A percentile compares a stretch with the other conserved stretches of the same genome.
phyloP scores from a whole-genome alignment of 1,140 invertebrate species.

The Drosophila baimaii region DNA sequence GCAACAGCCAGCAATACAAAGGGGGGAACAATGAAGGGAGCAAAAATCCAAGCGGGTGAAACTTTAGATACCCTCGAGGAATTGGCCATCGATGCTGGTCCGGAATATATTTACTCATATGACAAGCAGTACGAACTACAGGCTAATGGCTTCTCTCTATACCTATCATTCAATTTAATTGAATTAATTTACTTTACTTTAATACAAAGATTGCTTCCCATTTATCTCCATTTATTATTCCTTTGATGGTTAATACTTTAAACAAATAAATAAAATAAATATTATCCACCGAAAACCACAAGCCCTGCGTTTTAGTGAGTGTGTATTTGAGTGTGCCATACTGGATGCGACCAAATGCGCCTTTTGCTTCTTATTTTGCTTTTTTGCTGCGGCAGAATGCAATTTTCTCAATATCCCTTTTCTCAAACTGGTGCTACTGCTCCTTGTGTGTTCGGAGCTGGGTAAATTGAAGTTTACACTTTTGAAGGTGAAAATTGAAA shows the following conservation, averaged over 20 bases:
- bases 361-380: slow-evolving; percentile 17
- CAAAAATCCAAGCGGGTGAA: not conserved
- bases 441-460: slow-evolving; percentile 20
- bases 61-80: slow-evolving; percentile 20
- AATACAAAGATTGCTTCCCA: too few species aligned
- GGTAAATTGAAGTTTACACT: slow-evolving; percentile 78
- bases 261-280: not conserved
- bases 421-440: slow-evolving; percentile 3
- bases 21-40: slow-evolving; percentile 10
- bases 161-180: too few species aligned
- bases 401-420: slow-evolving; percentile 63
- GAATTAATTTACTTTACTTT: too few species aligned
- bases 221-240: too few species aligned
- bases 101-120: too few species aligned
- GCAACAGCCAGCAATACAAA: slow-evolving; percentile 30
- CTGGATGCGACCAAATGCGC: slow-evolving; percentile 29
- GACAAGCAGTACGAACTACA: too few species aligned
- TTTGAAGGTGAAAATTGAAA: slow-evolving; percentile 78
- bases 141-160: too few species aligned
- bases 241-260: not conserved
- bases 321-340: not conserved
- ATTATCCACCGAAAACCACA: not conserved
- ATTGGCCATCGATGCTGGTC: not conserved
- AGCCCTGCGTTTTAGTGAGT: not conserved
- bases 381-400: slow-evolving; percentile 46